These are phyloP conservation scores for Eidolon dupreanum DNA, from an alignment of 2,797 vertebrate species.

Conservation along the genomic window DNA sequence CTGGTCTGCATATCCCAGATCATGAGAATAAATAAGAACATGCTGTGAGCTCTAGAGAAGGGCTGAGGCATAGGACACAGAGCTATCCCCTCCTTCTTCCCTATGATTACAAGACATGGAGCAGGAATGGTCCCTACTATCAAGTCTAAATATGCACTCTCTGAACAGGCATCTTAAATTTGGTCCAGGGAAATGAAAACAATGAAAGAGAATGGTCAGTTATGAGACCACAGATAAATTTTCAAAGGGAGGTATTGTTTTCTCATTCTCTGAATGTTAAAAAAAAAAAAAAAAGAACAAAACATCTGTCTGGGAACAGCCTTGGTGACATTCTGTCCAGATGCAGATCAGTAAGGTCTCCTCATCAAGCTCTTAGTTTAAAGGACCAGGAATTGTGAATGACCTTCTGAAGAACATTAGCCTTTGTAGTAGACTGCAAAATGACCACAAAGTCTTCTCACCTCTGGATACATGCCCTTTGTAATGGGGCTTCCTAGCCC, in stretches of 20 bases:
- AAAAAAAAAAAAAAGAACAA: not conserved
- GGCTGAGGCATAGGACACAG: not conserved
- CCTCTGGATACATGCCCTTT: fast-evolving
- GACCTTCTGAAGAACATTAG: not conserved
- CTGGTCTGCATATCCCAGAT: not conserved
- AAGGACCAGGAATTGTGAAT: not conserved
- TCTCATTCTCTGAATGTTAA: not conserved
- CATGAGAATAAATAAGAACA: not conserved
- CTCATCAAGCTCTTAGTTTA: not conserved
- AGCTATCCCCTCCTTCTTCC: not conserved
- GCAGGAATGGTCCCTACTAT: not conserved
- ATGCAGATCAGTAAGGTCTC: not conserved
- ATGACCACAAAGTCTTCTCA: not conserved
- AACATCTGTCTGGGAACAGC: not conserved
- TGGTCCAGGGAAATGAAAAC: not conserved
- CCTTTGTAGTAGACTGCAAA: not conserved
- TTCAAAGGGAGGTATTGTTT: not conserved
- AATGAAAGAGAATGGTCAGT: constrained; percentile 12
- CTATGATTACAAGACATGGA: not conserved
- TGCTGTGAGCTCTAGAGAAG: not conserved
- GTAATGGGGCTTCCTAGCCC: no score
- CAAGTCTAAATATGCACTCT: not conserved
- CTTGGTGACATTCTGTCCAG: not conserved
- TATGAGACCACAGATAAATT: not conserved
- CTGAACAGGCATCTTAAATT: not conserved